phyloP scores from a whole-genome alignment of 1,140 invertebrate genomes.

The Phymastichus coffea region DNA sequence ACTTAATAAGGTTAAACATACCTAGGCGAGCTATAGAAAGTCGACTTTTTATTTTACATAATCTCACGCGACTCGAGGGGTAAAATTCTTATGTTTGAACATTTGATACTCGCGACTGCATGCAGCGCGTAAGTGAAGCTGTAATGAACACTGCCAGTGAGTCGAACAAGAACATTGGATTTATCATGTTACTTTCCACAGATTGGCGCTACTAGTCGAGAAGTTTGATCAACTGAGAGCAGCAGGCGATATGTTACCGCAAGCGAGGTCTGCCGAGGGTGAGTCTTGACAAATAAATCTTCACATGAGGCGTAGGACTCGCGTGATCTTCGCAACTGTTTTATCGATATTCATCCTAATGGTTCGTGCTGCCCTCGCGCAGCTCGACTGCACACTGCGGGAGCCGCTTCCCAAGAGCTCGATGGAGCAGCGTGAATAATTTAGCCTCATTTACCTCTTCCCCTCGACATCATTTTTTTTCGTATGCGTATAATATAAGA shows the following conservation, averaged over 20 bases:
- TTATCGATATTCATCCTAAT: slow-evolving; percentile 9
- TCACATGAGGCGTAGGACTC: not conserved
- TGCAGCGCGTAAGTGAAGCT: too few relatives aligned
- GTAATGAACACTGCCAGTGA: too few relatives aligned
- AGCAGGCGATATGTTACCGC: slow-evolving; percentile 76
- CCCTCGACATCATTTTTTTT: slow-evolving; percentile 6
- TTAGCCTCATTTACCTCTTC: not conserved
- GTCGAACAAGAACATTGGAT: too few relatives aligned
- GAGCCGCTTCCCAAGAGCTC: not conserved
- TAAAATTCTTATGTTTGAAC: too few relatives aligned
- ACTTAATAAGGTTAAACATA: too few relatives aligned
- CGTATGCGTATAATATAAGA: not conserved
- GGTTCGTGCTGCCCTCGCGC: slow-evolving; percentile 42
- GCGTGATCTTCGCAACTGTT: not conserved
- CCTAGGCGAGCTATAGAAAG: too few relatives aligned
- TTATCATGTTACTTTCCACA: too few relatives aligned
- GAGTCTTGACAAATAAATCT: slow-evolving; percentile 30
- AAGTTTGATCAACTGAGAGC: slow-evolving; percentile 86
- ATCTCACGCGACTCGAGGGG: too few relatives aligned
- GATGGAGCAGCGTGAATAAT: not conserved
- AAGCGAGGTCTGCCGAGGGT: slow-evolving; percentile 62
- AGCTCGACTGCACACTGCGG: not conserved
- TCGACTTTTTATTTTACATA: too few relatives aligned
- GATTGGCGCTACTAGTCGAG: slow-evolving; percentile 69
- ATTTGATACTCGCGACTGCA: too few relatives aligned